Evolutionary conservation across 2,113 vertebrate genomes (phyloP).

Genomic region (Chlamydotis undulata): DNA sequence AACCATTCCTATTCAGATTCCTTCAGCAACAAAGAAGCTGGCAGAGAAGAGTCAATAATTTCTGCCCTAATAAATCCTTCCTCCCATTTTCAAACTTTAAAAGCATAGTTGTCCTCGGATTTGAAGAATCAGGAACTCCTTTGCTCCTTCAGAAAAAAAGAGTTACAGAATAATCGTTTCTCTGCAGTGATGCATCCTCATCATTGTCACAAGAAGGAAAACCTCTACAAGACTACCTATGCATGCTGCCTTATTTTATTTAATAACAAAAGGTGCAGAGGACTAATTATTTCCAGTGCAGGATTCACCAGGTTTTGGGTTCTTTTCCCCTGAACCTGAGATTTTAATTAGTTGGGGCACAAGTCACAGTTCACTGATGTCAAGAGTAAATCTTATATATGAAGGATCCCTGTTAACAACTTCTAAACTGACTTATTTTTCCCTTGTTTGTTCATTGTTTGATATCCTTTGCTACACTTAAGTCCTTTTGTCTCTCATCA

Average conservation of each 20-base stretch:
- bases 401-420: neutral
- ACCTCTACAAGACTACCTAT: no score
- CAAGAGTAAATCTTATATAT: neutral
- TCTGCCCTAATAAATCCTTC: neutral
- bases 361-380: neutral
- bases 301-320: accelerated
- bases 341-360: neutral
- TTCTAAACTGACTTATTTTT: neutral
- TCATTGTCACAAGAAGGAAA: neutral
- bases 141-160: neutral
- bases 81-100: neutral
- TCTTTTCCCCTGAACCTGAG: neutral
- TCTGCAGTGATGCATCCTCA: neutral
- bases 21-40: neutral
- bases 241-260: neutral
- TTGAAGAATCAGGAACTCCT: neutral
- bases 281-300: neutral
- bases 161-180: neutral
- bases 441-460: neutral
- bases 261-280: neutral
- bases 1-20: neutral
- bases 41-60: neutral
- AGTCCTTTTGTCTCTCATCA: neutral
- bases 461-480: neutral
- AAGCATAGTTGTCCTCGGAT: neutral